These are phyloP conservation scores for Aptenodytes patagonicus DNA, from an alignment of 2,113 vertebrate species.

Conservation along the genomic window DNA sequence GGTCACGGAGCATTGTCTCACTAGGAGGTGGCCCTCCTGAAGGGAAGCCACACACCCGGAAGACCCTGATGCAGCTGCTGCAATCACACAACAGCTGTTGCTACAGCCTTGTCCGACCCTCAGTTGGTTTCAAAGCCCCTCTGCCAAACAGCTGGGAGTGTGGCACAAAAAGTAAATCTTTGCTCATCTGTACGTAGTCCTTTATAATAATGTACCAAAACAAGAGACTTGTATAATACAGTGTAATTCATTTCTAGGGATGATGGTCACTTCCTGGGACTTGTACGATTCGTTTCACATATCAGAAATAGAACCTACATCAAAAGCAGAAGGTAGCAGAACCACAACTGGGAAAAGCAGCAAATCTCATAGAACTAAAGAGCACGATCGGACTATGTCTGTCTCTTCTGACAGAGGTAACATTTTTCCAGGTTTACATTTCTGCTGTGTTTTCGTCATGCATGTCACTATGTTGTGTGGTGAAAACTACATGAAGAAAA, in stretches of 20 bases:
- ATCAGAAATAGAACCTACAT: neutral
- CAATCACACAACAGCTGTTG: neutral
- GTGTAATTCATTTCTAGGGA: conserved; percentile 58
- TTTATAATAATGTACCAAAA: neutral
- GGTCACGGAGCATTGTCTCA: neutral
- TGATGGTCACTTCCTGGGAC: conserved; percentile 80
- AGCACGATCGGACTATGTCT: neutral
- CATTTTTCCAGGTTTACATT: neutral
- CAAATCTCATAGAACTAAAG: neutral
- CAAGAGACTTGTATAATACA: neutral
- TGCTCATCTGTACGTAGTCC: neutral
- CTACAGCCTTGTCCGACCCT: neutral
- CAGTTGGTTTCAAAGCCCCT: neutral
- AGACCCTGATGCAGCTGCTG: neutral
- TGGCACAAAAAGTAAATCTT: neutral
- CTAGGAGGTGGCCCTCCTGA: neutral
- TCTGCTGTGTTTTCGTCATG: neutral
- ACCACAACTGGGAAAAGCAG: neutral
- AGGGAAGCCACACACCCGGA: neutral
- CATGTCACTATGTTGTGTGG: neutral
- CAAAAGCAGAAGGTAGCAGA: neutral
- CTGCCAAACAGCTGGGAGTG: neutral
- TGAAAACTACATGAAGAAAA: neutral
- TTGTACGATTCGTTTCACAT: conserved; percentile 67
- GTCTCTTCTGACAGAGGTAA: conserved; percentile 73